Percentiles rank a stretch among this genome's conserved stretches.
Conservation (phyloP, 2,797 vertebrate genomes). For the Emydoidea blandingii region DNA sequence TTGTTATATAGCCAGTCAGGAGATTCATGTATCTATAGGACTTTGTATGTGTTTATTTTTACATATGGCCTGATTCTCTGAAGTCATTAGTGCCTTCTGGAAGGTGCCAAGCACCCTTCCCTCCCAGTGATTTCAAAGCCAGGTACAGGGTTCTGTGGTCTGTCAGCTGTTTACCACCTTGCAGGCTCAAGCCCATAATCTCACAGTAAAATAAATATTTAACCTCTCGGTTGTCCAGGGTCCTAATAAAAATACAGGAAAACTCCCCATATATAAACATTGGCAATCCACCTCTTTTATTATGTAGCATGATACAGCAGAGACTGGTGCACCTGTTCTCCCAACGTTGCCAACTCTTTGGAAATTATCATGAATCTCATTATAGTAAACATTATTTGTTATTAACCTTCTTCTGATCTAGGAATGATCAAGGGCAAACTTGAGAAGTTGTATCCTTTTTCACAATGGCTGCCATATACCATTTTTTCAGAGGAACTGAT, state of each 20-base stretch:
- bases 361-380: slow-evolving; percentile 15
- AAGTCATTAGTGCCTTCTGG: neutral
- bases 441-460: slow-evolving; percentile 20
- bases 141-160: neutral
- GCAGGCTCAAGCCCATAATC: neutral
- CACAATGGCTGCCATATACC: neutral
- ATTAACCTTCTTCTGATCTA: slow-evolving; percentile 31
- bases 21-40: neutral
- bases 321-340: slow-evolving; percentile 20
- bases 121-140: neutral
- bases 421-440: slow-evolving; percentile 22
- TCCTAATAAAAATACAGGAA: slow-evolving; percentile 36
- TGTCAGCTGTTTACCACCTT: neutral
- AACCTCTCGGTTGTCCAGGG: neutral
- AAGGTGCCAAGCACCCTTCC: rapidly evolving
- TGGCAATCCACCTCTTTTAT: neutral
- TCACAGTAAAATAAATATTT: neutral
- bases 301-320: neutral
- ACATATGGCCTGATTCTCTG: neutral
- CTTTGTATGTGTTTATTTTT: slow-evolving; percentile 39
- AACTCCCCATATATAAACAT: neutral
- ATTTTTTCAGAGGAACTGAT: neutral
- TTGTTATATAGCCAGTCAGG: neutral
- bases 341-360: slow-evolving; percentile 46
- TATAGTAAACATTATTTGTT: neutral